Percentiles rank a stretch among this genome's conserved stretches.
Conservation (phyloP, 2,113 vertebrate genomes). For the Anarrhichthys ocellatus region DNA sequence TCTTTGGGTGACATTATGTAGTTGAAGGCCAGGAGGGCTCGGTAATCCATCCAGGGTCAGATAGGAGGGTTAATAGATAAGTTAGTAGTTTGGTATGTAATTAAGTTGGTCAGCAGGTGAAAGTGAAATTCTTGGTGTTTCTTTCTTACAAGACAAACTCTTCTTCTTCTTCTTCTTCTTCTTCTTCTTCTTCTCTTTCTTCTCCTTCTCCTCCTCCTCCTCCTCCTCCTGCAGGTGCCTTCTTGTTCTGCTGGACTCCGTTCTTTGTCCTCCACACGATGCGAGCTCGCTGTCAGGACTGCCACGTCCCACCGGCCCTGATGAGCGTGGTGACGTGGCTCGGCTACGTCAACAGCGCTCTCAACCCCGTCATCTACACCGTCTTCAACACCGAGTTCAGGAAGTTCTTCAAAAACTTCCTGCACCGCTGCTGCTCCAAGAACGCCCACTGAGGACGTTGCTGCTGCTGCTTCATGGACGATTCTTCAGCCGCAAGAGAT, state of each 20-base stretch:
- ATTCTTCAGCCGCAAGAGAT: constrained; percentile 7
- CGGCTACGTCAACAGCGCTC: constrained; percentile 95
- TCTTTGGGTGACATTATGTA: too few relatives aligned
- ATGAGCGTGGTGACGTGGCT: constrained; percentile 97
- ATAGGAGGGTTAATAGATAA: too few relatives aligned
- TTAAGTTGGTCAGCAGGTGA: not conserved
- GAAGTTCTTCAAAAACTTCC: constrained; percentile 89
- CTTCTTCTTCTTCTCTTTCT: not conserved
- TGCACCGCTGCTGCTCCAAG: constrained; percentile 79
- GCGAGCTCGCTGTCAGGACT: constrained; percentile 87
- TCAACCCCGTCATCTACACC: constrained; percentile 96
- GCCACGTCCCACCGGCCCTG: constrained; percentile 84
- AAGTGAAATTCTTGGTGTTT: not conserved
- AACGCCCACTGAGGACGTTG: not conserved
- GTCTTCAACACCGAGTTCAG: constrained; percentile 94
- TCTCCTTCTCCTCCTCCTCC: not conserved
- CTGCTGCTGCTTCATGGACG: not conserved
- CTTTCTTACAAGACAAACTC: not conserved
- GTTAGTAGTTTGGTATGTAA: too few relatives aligned
- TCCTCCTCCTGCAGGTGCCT: constrained; percentile 83
- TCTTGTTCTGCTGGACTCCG: constrained; percentile 97
- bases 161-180: not conserved
- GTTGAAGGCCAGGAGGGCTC: too few relatives aligned
- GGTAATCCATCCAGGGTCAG: too few relatives aligned
- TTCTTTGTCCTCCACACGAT: constrained; percentile 95